Evolutionary conservation across 1,140 invertebrate genomes (phyloP).

Genomic region (Calliopsis andreniformis): DNA sequence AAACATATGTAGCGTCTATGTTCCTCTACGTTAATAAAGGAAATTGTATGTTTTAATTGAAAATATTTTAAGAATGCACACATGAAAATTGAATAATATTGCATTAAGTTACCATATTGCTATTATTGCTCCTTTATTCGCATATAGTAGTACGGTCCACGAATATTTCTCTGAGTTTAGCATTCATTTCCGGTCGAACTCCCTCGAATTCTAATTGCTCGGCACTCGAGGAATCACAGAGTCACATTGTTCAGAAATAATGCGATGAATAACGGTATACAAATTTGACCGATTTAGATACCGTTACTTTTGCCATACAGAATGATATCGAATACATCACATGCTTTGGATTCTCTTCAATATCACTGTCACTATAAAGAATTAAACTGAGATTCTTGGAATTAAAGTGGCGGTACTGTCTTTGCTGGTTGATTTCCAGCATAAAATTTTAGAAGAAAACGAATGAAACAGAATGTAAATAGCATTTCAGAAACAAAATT

Average conservation of each 20-base stretch:
- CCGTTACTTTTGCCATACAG: conserved; percentile 14
- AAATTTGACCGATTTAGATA: conserved; percentile 4
- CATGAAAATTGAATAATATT: too few relatives aligned
- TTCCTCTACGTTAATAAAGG: too few relatives aligned
- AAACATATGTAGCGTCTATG: too few relatives aligned
- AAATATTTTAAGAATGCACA: too few relatives aligned
- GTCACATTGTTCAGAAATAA: background rate
- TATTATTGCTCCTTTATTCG: background rate
- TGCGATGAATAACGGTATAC: conserved; percentile 1
- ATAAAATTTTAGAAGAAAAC: too few relatives aligned
- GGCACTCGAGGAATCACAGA: conserved; percentile 4
- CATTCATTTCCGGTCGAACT: background rate
- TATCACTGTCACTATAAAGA: background rate
- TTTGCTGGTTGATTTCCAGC: too few relatives aligned
- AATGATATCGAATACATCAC: background rate
- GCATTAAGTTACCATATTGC: too few relatives aligned
- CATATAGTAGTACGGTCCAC: background rate
- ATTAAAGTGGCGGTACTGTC: background rate
- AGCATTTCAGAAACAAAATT: too few relatives aligned
- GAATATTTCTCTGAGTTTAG: background rate
- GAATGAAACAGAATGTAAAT: too few relatives aligned
- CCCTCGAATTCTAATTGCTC: conserved; percentile 30
- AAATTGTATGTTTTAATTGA: too few relatives aligned
- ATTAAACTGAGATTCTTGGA: background rate
- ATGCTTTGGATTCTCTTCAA: background rate